Percentiles rank a stretch among this genome's conserved stretches.
Evolutionary conservation across 2,113 vertebrate species (phyloP).

Genomic region (Hippopotamus amphibius): DNA sequence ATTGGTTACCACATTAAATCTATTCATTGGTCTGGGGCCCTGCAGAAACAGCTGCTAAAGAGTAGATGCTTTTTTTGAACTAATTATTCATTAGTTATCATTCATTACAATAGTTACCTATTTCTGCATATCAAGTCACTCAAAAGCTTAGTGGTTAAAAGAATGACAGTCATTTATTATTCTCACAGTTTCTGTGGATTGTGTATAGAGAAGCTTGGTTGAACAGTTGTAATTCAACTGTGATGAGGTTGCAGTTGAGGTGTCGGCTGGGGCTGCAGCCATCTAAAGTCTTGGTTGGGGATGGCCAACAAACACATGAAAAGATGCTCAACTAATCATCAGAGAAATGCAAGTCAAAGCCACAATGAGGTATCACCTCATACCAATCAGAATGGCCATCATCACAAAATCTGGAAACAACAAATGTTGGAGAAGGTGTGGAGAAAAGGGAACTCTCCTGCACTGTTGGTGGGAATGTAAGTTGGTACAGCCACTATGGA

Average conservation of each 20-base stretch:
- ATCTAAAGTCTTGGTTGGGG: background rate
- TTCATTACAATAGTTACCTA: background rate
- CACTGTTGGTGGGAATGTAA: no score
- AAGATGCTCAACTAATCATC: no score
- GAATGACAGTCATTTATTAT: background rate
- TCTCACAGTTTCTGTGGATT: background rate
- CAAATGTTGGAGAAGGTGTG: no score
- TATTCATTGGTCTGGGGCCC: background rate
- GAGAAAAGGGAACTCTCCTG: no score
- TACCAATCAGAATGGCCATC: no score
- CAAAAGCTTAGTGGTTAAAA: conserved; percentile 26
- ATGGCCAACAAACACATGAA: background rate
- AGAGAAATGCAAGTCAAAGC: no score
- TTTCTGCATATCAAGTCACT: conserved; percentile 34
- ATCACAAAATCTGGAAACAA: no score
- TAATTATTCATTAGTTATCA: conserved; percentile 34
- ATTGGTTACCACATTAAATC: conserved; percentile 16
- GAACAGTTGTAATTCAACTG: background rate
- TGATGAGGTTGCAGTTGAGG: background rate
- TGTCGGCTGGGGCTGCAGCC: background rate
- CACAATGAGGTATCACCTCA: no score
- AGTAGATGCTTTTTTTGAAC: conserved; percentile 5
- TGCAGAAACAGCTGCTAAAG: conserved; percentile 41
- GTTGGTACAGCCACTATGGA: no score
- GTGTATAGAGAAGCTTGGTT: background rate